Evolutionary conservation across 2,888 invertebrate species (phyloP).

Genomic region (Crepidodera aurea): DNA sequence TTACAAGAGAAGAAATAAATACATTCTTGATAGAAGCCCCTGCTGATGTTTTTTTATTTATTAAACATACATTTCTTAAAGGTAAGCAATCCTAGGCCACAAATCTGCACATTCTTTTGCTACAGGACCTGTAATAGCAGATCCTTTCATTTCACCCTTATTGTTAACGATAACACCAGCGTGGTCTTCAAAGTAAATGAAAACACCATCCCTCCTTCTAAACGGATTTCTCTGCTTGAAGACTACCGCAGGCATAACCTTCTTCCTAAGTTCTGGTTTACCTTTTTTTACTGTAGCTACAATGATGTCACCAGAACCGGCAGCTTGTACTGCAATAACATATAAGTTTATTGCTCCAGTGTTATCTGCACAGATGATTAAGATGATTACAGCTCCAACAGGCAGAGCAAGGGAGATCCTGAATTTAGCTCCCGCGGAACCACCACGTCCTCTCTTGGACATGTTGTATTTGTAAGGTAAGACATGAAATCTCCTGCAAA

Average conservation of each 20-base stretch:
- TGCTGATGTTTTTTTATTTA: neutral
- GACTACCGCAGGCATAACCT: conserved; percentile 99
- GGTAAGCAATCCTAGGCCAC: conserved; percentile 96
- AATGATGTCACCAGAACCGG: conserved; percentile 98
- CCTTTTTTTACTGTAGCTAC: conserved; percentile 99
- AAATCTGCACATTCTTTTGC: conserved; percentile 99
- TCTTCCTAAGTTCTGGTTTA: conserved; percentile 99
- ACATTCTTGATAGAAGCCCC: too few relatives aligned
- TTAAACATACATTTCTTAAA: neutral
- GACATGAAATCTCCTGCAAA: too few relatives aligned
- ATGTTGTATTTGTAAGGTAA: conserved; percentile 63
- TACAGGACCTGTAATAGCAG: conserved; percentile 99
- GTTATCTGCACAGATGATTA: conserved; percentile 99
- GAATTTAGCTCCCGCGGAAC: conserved; percentile 99
- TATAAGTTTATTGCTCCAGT: conserved; percentile 99
- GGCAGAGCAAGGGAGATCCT: conserved; percentile 99
- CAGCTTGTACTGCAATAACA: conserved; percentile 98
- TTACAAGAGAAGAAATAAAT: too few relatives aligned
- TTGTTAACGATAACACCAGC: conserved; percentile 99
- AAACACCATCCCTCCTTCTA: conserved; percentile 98
- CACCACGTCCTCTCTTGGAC: conserved; percentile 91
- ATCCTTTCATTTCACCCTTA: conserved; percentile 99
- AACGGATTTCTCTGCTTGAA: conserved; percentile 98
- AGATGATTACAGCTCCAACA: conserved; percentile 99
- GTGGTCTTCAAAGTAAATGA: conserved; percentile 99